These are phyloP conservation scores for Melanostoma scalare DNA, from an alignment of 2,888 invertebrate species.

Conservation along the genomic window DNA sequence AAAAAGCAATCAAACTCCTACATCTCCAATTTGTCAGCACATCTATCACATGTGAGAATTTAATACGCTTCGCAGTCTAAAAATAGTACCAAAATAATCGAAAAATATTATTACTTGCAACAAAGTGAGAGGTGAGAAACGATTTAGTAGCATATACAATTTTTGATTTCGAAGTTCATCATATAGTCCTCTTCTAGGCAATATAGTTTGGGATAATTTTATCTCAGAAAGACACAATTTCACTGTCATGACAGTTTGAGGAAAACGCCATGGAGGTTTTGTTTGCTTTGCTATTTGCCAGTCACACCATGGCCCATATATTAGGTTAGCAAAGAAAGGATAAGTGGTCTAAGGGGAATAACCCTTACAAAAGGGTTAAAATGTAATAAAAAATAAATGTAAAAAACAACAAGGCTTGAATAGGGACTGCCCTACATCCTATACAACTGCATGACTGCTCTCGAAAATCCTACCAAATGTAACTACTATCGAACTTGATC, in stretches of 20 bases:
- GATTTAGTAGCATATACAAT: background rate
- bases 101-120: too few species aligned
- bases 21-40: slow-evolving; percentile 47
- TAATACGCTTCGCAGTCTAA: background rate
- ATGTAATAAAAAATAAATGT: background rate
- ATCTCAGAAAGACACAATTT: too few species aligned
- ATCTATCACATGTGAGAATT: slow-evolving; percentile 30
- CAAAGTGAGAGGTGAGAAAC: too few species aligned
- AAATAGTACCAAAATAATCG: too few species aligned
- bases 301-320: background rate
- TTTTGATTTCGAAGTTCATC: slow-evolving; percentile 27
- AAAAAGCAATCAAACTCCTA: slow-evolving; percentile 46
- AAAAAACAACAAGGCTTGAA: slow-evolving; percentile 7
- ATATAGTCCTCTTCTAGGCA: slow-evolving; percentile 25
- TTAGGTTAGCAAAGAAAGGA: background rate
- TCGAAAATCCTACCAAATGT: slow-evolving; percentile 24
- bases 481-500: slow-evolving; percentile 21
- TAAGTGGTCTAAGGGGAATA: slow-evolving; percentile 36
- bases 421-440: background rate
- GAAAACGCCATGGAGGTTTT: too few species aligned
- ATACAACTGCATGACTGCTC: slow-evolving; percentile 6
- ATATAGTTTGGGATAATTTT: slow-evolving; percentile 17
- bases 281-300: too few species aligned
- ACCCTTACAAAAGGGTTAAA: slow-evolving; percentile 13
- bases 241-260: too few species aligned